Evolutionary conservation across 1,140 invertebrate species (phyloP).

Genomic region (Zaprionus capensis): DNA sequence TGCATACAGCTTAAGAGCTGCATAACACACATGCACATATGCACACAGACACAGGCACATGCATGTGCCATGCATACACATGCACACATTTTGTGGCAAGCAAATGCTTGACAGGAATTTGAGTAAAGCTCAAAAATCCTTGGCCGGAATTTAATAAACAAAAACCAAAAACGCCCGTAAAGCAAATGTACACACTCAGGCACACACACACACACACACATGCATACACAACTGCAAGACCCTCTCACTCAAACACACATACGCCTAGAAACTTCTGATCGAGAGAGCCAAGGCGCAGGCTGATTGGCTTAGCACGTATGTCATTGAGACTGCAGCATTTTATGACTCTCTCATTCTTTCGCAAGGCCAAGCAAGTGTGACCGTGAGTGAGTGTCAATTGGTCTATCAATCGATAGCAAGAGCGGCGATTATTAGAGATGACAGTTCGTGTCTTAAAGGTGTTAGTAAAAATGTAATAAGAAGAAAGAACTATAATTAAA

Average conservation of each 20-base stretch:
- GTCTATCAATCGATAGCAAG: background rate
- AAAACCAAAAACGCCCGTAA: constrained; percentile 53
- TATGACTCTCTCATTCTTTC: background rate
- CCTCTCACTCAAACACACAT: background rate
- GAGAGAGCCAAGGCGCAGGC: background rate
- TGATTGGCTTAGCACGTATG: background rate
- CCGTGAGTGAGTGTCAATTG: background rate
- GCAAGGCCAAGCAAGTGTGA: background rate
- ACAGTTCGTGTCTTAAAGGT: too few species aligned
- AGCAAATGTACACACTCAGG: constrained; percentile 25
- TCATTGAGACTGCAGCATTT: background rate
- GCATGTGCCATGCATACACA: background rate
- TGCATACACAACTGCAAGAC: background rate
- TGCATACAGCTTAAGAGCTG: constrained; percentile 37
- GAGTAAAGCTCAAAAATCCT: constrained; percentile 28
- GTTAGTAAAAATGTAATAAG: too few species aligned
- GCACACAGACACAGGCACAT: background rate
- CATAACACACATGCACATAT: background rate
- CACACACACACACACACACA: background rate
- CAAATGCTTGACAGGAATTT: constrained; percentile 35
- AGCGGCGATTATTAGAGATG: too few species aligned
- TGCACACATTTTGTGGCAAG: constrained; percentile 5
- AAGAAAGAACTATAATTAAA: too few species aligned
- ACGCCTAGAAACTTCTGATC: background rate
- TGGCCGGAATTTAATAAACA: constrained; percentile 66